A percentile compares a stretch with the other conserved stretches of the same genome.
phyloP scores from a whole-genome alignment of 2,113 vertebrate genomes.

The Dryoscopus gambensis region DNA sequence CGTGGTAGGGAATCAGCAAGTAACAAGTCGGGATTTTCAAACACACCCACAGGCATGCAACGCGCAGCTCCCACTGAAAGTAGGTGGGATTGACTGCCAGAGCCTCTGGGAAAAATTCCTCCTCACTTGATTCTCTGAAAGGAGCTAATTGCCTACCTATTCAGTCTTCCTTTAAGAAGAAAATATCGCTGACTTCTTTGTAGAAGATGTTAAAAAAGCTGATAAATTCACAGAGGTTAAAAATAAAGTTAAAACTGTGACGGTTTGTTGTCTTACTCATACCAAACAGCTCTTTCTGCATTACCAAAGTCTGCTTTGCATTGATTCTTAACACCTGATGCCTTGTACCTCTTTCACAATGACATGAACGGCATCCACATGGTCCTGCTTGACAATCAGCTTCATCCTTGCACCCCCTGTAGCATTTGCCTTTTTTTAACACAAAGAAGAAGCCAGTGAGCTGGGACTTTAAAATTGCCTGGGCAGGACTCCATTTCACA shows the following conservation, averaged over 20 bases:
- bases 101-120: neutral
- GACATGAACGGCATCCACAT: fast-evolving
- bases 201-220: neutral
- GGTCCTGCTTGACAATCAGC: neutral
- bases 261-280: fast-evolving
- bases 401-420: neutral
- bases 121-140: neutral
- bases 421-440: neutral
- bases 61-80: neutral
- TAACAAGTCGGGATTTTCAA: neutral
- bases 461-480: neutral
- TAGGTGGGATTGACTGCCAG: neutral
- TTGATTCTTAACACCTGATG: neutral
- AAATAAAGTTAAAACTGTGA: neutral
- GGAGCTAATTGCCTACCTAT: neutral
- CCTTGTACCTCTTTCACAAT: neutral
- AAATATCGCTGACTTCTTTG: neutral
- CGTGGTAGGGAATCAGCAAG: neutral
- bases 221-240: neutral
- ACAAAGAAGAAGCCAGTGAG: neutral
- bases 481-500: neutral
- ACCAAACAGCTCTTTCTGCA: neutral
- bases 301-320: neutral
- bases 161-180: neutral
- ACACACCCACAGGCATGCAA: neutral